A percentile compares a stretch with the other conserved stretches of the same genome.
These are phyloP conservation scores for Dicyrtomina minuta DNA, from an alignment of 2,888 invertebrate species.

Conservation along the genomic window DNA sequence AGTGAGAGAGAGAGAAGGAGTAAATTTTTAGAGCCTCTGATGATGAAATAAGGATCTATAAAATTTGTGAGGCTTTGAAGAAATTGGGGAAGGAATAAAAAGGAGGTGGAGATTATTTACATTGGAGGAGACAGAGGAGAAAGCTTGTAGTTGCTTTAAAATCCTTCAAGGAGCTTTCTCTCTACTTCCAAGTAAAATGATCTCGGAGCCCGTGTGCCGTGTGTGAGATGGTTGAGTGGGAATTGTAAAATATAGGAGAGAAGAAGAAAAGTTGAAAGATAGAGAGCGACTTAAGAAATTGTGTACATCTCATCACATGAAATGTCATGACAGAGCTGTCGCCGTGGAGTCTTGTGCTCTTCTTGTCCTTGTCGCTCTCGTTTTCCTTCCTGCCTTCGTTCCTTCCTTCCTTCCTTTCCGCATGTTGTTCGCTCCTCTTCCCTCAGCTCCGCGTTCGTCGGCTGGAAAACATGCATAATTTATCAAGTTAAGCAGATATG, in stretches of 20 bases:
- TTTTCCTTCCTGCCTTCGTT: not conserved
- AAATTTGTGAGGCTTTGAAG: not conserved
- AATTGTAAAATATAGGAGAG: too few relatives aligned
- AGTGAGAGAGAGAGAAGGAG: slow-evolving; percentile 7
- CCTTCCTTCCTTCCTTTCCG: not conserved
- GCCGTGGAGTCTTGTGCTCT: too few relatives aligned
- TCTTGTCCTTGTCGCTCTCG: not conserved
- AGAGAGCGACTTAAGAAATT: not conserved
- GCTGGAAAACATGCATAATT: not conserved
- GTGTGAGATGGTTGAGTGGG: too few relatives aligned
- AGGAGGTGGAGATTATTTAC: too few relatives aligned
- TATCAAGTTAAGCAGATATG: not conserved
- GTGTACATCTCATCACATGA: too few relatives aligned
- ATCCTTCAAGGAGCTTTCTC: too few relatives aligned
- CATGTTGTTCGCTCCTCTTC: not conserved
- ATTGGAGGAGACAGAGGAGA: too few relatives aligned
- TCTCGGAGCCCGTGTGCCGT: too few relatives aligned
- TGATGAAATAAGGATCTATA: not conserved
- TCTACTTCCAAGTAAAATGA: too few relatives aligned
- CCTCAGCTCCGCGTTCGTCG: not conserved
- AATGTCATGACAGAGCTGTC: too few relatives aligned
- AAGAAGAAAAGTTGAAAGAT: not conserved
- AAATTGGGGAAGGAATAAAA: too few relatives aligned
- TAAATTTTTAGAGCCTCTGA: not conserved
- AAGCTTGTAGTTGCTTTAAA: too few relatives aligned